Base-by-base conservation (phyloP, 2,797 vertebrate genomes). In the Semaprochilodus insignis region DNA sequence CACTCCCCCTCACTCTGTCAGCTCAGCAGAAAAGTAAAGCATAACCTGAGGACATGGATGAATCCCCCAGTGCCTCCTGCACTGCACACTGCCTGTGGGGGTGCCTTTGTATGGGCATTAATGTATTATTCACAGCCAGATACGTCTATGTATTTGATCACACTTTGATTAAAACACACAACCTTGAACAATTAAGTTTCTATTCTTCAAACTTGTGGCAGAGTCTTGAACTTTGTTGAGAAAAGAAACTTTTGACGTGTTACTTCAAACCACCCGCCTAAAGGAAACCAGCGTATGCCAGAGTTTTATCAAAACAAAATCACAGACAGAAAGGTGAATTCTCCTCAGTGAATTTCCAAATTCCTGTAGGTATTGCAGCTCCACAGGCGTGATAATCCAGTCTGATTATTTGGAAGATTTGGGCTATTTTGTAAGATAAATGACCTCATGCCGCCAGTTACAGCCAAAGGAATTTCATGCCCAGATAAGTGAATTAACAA, bases 81-180 rank as follows among this genome's bases (percentile, higher is more conserved):
- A 80, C 86, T 71, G 87, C 59, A 81, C 87, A 91, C 81, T 77
- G 84, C 91, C 89, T 89, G 81, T 81, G 91, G 91, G 88, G 83
- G 85, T 81, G 88, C 86, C 80, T 90, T 88, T 86, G 85, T 89
- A 88, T 85, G 89, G 89, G 82, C 77, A 84, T 91, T 93, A 89
- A 94, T 94, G 88, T 93, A 93, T 93, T 92, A 93, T 94, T 94
- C 92, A 94, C 79, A 92, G 86, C 88, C 74, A 77, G 90, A 89
- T 83, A 86, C 85, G 83, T 83, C 87, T 88, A 89, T 90, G 91
- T 90, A 88, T 91, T 93, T 93, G 92, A 94, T 94, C 93, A 88
- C 80, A 77, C 83, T 84, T 89, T 92, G 90, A 92, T 91, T 90
- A 87, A 93, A 88, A 92, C 85, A 85, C 79, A 88, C 89, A 88